phyloP scores from a whole-genome alignment of 2,113 vertebrate genomes.

The Platichthys flesus region DNA sequence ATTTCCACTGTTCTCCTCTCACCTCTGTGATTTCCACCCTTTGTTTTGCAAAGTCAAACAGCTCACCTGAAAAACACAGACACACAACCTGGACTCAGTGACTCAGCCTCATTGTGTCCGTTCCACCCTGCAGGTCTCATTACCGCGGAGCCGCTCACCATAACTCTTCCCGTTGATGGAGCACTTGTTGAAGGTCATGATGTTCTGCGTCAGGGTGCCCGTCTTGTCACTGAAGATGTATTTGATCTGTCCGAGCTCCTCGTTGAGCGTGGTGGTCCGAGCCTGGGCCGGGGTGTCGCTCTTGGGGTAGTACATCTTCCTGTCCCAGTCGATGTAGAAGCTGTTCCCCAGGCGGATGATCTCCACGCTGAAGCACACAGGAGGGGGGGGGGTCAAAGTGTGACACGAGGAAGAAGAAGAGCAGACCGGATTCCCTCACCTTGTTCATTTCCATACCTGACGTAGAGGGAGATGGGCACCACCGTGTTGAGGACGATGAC shows the following conservation, averaged over 20 bases:
- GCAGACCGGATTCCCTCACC: not conserved
- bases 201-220: constrained; percentile 96
- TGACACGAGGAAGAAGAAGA: not conserved
- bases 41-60: constrained; percentile 80
- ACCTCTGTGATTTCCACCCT: constrained; percentile 87
- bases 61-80: constrained; percentile 80
- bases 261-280: constrained; percentile 94
- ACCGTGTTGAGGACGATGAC: constrained; percentile 96
- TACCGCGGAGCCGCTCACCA: constrained; percentile 71
- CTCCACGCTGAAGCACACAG: constrained; percentile 85
- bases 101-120: no score
- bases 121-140: accelerated
- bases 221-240: constrained; percentile 99
- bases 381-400: not conserved
- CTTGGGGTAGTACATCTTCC: constrained; percentile 91
- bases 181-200: constrained; percentile 96
- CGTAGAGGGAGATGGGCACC: constrained; percentile 97
- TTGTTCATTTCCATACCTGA: constrained; percentile 82
- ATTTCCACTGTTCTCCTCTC: constrained; percentile 38
- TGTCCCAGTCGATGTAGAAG: constrained; percentile 96
- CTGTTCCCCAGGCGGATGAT: constrained; percentile 96
- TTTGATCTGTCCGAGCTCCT: constrained; percentile 96
- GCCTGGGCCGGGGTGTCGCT: constrained; percentile 90
- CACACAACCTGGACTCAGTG: accelerated
- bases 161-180: constrained; percentile 91